These are phyloP conservation scores for Rhabditophanes sp. DNA, from an alignment of 2,888 invertebrate genomes.

Conservation along the genomic window DNA sequence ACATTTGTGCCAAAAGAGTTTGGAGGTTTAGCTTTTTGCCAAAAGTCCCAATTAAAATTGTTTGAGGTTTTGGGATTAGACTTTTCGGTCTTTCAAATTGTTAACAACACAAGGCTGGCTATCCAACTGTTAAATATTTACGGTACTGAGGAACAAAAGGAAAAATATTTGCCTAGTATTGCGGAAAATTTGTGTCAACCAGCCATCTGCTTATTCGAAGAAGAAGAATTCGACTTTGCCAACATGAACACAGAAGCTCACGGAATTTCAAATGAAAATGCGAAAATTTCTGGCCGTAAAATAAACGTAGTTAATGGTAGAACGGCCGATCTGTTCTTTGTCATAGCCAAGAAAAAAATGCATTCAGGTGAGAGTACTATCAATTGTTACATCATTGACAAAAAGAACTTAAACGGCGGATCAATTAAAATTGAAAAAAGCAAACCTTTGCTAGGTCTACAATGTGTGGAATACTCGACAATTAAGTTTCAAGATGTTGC, in stretches of 20 bases:
- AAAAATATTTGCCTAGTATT: slow-evolving; percentile 15
- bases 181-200: slow-evolving; percentile 16
- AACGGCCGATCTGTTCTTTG: slow-evolving; percentile 30
- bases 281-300: slow-evolving; percentile 14
- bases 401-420: too few species aligned
- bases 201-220: slow-evolving; percentile 16
- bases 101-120: slow-evolving; percentile 14
- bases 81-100: slow-evolving; percentile 17
- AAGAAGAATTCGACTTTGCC: slow-evolving; percentile 3
- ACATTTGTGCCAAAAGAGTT: slow-evolving; percentile 24
- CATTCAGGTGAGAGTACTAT: background rate
- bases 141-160: slow-evolving; percentile 17
- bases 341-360: slow-evolving; percentile 19
- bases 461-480: slow-evolving; percentile 13
- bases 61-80: slow-evolving; percentile 24
- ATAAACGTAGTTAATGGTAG: slow-evolving; percentile 27
- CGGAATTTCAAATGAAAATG: slow-evolving; percentile 2
- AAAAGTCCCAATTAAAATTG: slow-evolving; percentile 29
- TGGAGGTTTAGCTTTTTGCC: slow-evolving; percentile 31
- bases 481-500: slow-evolving; percentile 15
- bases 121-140: slow-evolving; percentile 17
- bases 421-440: slow-evolving; percentile 9
- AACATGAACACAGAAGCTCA: slow-evolving; percentile 6
- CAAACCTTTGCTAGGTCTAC: slow-evolving; percentile 13
- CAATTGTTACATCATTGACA: slow-evolving; percentile 17